These are phyloP conservation scores for Hypanus sabinus DNA, from an alignment of 2,113 vertebrate genomes.

Conservation along the genomic window DNA sequence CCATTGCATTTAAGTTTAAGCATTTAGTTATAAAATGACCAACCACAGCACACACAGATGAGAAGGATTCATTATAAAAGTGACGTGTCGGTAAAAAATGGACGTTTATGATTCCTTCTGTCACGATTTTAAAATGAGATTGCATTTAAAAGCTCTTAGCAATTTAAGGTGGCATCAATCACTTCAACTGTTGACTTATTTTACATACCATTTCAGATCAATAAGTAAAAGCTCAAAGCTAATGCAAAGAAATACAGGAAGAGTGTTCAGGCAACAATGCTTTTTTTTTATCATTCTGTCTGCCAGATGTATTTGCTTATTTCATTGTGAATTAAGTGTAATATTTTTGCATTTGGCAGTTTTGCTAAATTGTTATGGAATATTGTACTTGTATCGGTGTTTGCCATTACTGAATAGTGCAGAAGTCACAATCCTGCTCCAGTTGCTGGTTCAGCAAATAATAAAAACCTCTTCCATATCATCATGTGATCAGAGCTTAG, in stretches of 20 bases:
- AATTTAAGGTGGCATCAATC: constrained; percentile 15
- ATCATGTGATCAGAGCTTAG: not conserved
- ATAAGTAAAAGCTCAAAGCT: not conserved
- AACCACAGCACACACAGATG: not conserved
- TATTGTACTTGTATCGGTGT: not conserved
- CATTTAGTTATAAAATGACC: not conserved
- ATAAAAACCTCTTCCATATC: not conserved
- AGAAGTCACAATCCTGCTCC: not conserved
- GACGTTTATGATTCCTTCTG: not conserved
- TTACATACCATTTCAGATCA: not conserved
- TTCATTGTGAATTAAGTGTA: not conserved
- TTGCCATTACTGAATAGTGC: not conserved
- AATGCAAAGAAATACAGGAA: not conserved
- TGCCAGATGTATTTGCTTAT: not conserved
- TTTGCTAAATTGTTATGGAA: not conserved
- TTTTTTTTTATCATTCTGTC: not conserved
- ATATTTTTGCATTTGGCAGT: not conserved
- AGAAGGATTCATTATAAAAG: not conserved
- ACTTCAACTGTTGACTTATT: not conserved
- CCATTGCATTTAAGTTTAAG: not conserved
- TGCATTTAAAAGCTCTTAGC: constrained; percentile 22
- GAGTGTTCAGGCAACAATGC: not conserved
- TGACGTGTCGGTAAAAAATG: not conserved
- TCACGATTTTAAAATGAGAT: constrained; percentile 2
- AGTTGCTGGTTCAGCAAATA: not conserved